Percentiles rank a stretch among this genome's conserved stretches.
Evolutionary conservation across 2,113 vertebrate genomes (phyloP).

Genomic region (Bujurquina vittata): DNA sequence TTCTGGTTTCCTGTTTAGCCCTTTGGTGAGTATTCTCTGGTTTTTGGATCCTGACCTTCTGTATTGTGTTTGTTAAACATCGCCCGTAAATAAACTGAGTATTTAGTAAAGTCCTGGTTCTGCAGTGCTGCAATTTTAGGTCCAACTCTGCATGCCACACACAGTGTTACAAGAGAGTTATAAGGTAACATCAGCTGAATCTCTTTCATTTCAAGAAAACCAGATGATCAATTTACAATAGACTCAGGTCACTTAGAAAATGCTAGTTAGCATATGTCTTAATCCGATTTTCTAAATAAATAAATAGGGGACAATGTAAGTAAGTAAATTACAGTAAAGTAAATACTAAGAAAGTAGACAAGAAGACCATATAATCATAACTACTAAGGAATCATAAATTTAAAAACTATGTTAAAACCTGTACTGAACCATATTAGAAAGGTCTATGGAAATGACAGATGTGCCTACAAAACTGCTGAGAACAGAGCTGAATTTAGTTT

Average conservation of each 20-base stretch:
- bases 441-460: slow-evolving; percentile 9
- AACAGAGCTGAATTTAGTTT: slow-evolving; percentile 25
- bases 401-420: slow-evolving; percentile 8
- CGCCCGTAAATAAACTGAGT: too few species aligned
- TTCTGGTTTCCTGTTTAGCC: too few species aligned
- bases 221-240: not conserved
- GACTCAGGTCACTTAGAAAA: not conserved
- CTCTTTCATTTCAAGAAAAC: not conserved
- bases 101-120: too few species aligned
- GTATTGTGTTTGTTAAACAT: too few species aligned
- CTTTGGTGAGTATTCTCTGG: too few species aligned
- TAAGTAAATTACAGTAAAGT: not conserved
- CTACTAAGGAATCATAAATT: not conserved
- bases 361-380: not conserved
- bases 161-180: not conserved
- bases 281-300: not conserved
- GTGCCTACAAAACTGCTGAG: slow-evolving; percentile 27
- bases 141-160: too few species aligned
- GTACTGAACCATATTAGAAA: slow-evolving; percentile 14
- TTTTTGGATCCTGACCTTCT: too few species aligned
- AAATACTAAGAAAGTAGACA: not conserved
- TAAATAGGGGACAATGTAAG: not conserved
- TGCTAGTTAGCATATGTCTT: not conserved
- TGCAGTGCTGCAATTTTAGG: too few species aligned
- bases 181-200: not conserved